Base-by-base conservation (phyloP, 64 coral and sea anemone species). In the Platygyra sinensis region DNA sequence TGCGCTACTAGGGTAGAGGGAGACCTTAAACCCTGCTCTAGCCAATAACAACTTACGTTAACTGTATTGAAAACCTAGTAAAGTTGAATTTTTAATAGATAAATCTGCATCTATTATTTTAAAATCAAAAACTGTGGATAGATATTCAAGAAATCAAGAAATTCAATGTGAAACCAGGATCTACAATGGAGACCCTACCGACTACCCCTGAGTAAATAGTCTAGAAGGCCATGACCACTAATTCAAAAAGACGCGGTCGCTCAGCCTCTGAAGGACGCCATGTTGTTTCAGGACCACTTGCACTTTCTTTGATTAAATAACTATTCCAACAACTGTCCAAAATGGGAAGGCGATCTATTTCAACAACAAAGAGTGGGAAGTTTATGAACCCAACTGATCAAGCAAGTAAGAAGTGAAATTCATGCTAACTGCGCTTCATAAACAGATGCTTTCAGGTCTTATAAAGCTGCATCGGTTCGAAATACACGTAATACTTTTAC, bases 371-470 rank as follows among this genome's bases (percentile, higher is more conserved):
- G 83, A 98, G 94, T 98, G 96, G 96, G 57, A 98, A 98, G 75
- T 98, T 95, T 86, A 98, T 98, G 96, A 98, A 98, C 76, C 96
- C 96, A 8, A 98, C 96, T 39, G 96, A 98, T 88, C 96, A 98
- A 90, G 96, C 96, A 36, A 92, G 96, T 98, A 95, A 98, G 96
- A 78, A 9, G 3, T 15, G 19, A 33, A 52, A 39, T 62, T 64
- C n/a, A 0, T 89, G 19, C 54, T 57, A 14, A 15, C 15, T 54
- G 0, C 8, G 52, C 52, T 7, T 54, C 8, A 10, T 54, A 54
- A 54, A 54, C 54, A 14, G 54, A 57, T 12, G 10, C 1, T 69
- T 69, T 69, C 62, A 65, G 62, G 4, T n/a, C 17, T 65, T 9
- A 65, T 3, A 11, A 11, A 27, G 10, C 24, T 69, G 10, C 24